phyloP scores from a whole-genome alignment of 2,113 vertebrate species.

The Notarius lentiginosus region DNA sequence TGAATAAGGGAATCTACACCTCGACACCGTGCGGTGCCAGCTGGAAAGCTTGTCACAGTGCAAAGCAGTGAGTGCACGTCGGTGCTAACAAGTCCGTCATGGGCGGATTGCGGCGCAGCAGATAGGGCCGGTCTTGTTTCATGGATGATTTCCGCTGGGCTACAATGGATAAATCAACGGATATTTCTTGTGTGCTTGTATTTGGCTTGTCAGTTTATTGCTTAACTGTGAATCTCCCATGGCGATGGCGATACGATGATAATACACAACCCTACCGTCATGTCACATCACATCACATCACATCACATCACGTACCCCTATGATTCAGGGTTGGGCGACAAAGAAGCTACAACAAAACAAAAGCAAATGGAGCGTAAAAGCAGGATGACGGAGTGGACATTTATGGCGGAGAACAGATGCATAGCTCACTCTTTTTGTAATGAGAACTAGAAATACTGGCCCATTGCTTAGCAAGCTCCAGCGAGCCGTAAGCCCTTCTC shows the following conservation, averaged over 20 bases:
- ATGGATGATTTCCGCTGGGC: slow-evolving; percentile 58
- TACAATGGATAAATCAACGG: slow-evolving; percentile 55
- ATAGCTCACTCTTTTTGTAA: neutral
- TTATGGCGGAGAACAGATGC: slow-evolving; percentile 58
- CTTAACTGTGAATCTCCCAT: slow-evolving; percentile 69
- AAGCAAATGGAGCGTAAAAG: slow-evolving; percentile 69
- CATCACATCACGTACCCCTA: slow-evolving; percentile 53
- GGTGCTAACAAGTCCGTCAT: slow-evolving; percentile 49
- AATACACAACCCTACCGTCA: slow-evolving; percentile 61
- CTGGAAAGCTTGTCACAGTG: neutral
- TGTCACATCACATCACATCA: too few relatives aligned
- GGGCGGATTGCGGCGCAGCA: slow-evolving; percentile 49
- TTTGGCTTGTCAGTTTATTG: slow-evolving; percentile 64
- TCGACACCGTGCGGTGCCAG: neutral
- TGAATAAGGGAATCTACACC: slow-evolving; percentile 12
- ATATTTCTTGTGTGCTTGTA: slow-evolving; percentile 54
- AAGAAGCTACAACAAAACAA: slow-evolving; percentile 57
- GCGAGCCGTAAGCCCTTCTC: slow-evolving; percentile 18
- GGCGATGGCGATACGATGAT: slow-evolving; percentile 65
- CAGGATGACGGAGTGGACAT: slow-evolving; percentile 69
- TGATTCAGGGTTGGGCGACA: slow-evolving; percentile 68
- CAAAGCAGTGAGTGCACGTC: neutral
- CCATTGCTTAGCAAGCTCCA: slow-evolving; percentile 19
- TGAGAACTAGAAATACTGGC: slow-evolving; percentile 27
- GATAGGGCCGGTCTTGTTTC: slow-evolving; percentile 58